Evolutionary conservation across 2,888 invertebrate genomes (phyloP).

Genomic region (Mythimna pallens): DNA sequence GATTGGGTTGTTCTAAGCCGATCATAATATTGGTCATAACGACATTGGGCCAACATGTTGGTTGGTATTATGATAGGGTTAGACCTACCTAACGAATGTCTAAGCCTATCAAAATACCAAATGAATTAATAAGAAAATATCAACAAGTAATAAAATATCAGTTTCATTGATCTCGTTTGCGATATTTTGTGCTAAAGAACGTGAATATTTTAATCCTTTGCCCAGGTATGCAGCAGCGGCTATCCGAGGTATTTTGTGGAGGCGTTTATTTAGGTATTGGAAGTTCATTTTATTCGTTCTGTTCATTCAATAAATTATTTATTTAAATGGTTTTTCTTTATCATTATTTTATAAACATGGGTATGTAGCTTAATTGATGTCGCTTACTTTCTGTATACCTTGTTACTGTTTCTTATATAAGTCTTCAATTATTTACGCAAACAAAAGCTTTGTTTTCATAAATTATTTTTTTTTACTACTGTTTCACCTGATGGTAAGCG

Average conservation of each 20-base stretch:
- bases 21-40: too few relatives aligned
- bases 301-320: background rate
- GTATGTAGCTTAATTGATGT: too few relatives aligned
- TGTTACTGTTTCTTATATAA: too few relatives aligned
- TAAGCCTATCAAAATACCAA: slow-evolving; percentile 1
- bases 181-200: slow-evolving; percentile 28
- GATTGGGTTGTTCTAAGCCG: too few relatives aligned
- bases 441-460: too few relatives aligned
- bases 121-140: slow-evolving; percentile 8
- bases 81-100: too few relatives aligned
- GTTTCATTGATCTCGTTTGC: slow-evolving; percentile 25
- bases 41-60: too few relatives aligned
- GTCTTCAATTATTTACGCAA: too few relatives aligned
- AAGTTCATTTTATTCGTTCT: slow-evolving; percentile 11
- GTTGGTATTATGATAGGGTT: too few relatives aligned
- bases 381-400: too few relatives aligned
- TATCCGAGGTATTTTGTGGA: slow-evolving; percentile 18
- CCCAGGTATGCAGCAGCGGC: background rate
- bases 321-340: background rate
- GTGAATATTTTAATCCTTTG: slow-evolving; percentile 27
- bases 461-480: too few relatives aligned
- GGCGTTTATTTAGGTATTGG: slow-evolving; percentile 21
- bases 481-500: too few relatives aligned
- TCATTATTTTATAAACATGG: background rate
- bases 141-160: slow-evolving; percentile 24